Evolutionary conservation across 2,888 invertebrate genomes (phyloP).

Genomic region (Oxyteleia sp.): DNA sequence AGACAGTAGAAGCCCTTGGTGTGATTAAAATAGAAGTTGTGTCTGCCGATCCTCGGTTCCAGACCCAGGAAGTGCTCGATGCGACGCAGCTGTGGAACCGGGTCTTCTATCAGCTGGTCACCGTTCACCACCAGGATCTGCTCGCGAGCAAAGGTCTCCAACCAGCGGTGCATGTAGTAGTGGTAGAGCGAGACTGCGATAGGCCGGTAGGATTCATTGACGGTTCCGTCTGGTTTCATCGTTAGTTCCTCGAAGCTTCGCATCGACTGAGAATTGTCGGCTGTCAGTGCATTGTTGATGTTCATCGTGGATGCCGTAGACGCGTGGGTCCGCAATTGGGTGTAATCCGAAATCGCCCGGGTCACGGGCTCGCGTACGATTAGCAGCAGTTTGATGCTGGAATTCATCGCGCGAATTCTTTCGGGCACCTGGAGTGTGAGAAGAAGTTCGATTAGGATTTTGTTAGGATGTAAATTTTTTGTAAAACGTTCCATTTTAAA

Average conservation of each 20-base stretch:
- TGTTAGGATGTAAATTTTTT: too few species aligned
- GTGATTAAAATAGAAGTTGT: constrained; percentile 98
- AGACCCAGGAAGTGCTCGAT: constrained; percentile 96
- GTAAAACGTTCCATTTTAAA: too few species aligned
- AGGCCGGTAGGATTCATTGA: constrained; percentile 94
- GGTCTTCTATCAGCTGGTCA: constrained; percentile 96
- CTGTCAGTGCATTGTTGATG: constrained; percentile 82
- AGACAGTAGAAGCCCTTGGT: constrained; percentile 99
- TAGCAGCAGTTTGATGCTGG: constrained; percentile 95
- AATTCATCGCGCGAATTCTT: constrained; percentile 97
- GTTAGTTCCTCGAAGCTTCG: constrained; percentile 94
- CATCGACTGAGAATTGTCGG: constrained; percentile 55
- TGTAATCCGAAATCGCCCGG: constrained; percentile 98
- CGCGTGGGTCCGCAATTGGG: constrained; percentile 95
- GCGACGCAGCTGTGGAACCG: constrained; percentile 94
- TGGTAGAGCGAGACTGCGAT: constrained; percentile 96
- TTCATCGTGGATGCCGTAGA: constrained; percentile 90
- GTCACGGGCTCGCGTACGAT: constrained; percentile 99
- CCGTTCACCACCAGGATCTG: constrained; percentile 98
- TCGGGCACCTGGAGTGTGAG: constrained; percentile 99
- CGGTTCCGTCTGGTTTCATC: constrained; percentile 93
- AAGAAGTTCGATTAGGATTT: too few species aligned
- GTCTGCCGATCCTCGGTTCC: constrained; percentile 91
- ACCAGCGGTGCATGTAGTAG: constrained; percentile 96
- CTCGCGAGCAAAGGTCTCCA: constrained; percentile 96